These are phyloP conservation scores for Danionella dracula DNA, from an alignment of 2,797 vertebrate species.

Conservation along the genomic window DNA sequence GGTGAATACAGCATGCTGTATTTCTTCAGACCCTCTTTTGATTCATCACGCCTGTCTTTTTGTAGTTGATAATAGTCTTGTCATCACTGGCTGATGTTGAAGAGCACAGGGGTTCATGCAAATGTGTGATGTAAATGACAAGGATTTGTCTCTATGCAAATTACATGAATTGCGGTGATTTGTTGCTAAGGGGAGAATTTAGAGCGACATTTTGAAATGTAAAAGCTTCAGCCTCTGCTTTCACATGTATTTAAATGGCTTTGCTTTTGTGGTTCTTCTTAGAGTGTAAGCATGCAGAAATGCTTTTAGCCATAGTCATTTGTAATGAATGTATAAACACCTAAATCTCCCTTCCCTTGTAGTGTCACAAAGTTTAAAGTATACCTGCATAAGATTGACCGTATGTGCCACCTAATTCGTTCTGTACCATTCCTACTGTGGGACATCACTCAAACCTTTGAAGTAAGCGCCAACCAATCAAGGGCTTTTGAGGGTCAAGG, in stretches of 20 bases:
- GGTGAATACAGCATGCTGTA: not conserved
- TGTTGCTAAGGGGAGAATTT: not conserved
- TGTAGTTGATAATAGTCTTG: not conserved
- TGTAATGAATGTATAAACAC: not conserved
- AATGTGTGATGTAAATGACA: constrained; percentile 42
- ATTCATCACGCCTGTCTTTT: not conserved
- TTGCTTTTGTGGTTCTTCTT: not conserved
- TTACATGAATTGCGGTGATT: not conserved
- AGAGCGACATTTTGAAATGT: not conserved
- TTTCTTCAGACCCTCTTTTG: not conserved
- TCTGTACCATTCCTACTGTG: too few relatives aligned
- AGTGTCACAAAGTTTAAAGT: too few relatives aligned
- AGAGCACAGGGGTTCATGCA: constrained; percentile 39
- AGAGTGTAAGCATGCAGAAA: not conserved
- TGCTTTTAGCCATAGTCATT: not conserved
- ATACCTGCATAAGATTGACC: too few relatives aligned
- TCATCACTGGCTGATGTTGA: not conserved
- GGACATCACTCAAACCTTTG: too few relatives aligned
- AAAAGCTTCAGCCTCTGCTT: not conserved
- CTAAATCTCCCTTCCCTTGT: too few relatives aligned
- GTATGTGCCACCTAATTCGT: too few relatives aligned
- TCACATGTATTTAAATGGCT: not conserved
- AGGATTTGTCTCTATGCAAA: constrained; percentile 38
- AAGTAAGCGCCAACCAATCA: too few relatives aligned
- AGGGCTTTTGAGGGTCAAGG: too few relatives aligned